Conservation (phyloP, 2,797 vertebrate genomes). For the Allobates femoralis region DNA sequence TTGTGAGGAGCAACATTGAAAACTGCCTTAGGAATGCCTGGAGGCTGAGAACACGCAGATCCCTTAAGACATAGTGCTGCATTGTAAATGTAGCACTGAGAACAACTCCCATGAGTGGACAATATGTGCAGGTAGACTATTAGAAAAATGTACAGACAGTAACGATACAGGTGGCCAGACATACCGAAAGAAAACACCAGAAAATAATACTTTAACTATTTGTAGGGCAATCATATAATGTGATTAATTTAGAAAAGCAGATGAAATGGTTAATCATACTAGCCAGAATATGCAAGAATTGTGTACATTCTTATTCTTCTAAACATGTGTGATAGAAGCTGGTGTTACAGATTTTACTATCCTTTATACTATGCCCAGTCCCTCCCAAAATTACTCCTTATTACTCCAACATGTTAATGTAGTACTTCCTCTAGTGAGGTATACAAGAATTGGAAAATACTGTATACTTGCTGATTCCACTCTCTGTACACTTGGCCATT, state of each 20-base stretch:
- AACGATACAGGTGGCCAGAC: not conserved
- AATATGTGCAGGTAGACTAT: constrained; percentile 32
- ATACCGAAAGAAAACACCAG: constrained; percentile 17
- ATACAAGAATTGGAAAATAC: no score
- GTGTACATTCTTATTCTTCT: not conserved
- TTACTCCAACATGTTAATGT: no score
- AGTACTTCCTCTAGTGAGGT: no score
- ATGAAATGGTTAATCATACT: not conserved
- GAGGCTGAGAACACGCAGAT: constrained; percentile 55
- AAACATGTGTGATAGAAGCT: not conserved
- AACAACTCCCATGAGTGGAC: constrained; percentile 45
- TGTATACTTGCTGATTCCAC: no score
- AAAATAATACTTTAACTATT: not conserved
- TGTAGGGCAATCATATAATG: not conserved
- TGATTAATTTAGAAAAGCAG: not conserved
- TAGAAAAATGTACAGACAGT: constrained; percentile 28
- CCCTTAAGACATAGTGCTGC: constrained; percentile 47
- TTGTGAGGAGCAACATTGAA: constrained; percentile 43
- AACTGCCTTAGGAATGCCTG: constrained; percentile 55
- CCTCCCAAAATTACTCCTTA: no score
- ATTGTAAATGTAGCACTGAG: constrained; percentile 56
- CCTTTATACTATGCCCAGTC: no score
- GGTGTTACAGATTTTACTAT: not conserved
- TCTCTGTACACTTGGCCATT: no score
- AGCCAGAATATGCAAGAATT: not conserved